A percentile compares a stretch with the other conserved stretches of the same genome.
Conservation (phyloP, 2,888 invertebrate genomes). For the Linyphia triangularis region DNA sequence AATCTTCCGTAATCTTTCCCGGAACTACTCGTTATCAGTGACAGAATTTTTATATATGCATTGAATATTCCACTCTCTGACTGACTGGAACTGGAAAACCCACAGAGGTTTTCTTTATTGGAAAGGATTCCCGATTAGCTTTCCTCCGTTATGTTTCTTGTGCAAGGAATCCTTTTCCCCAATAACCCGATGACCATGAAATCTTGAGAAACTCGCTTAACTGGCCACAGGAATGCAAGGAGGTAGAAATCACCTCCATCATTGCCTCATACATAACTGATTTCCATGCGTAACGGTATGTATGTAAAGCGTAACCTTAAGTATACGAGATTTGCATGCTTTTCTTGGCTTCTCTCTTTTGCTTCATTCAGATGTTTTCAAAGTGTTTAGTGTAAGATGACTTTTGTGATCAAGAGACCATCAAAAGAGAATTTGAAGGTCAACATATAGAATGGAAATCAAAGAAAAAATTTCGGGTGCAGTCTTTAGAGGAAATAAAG, state of each 20-base stretch:
- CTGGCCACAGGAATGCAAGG: conserved; percentile 24
- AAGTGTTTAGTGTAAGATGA: neutral
- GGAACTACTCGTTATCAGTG: too few relatives aligned
- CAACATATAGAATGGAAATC: neutral
- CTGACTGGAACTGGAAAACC: too few relatives aligned
- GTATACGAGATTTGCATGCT: neutral
- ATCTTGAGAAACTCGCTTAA: conserved; percentile 30
- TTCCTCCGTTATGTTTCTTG: neutral
- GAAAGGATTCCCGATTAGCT: neutral
- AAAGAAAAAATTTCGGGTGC: neutral
- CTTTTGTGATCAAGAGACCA: neutral
- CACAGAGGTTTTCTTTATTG: neutral
- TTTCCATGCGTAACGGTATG: neutral
- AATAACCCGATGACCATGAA: conserved; percentile 36
- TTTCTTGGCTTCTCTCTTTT: too few relatives aligned
- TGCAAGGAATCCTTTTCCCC: neutral
- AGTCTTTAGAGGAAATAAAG: neutral
- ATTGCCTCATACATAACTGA: neutral
- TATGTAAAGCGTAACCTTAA: neutral
- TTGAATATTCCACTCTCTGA: too few relatives aligned
- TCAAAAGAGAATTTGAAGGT: neutral
- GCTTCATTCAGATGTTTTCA: neutral
- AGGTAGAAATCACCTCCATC: neutral
- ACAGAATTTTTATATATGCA: too few relatives aligned
- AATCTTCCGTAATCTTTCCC: neutral